These are phyloP conservation scores for Zygothrica quintamaculata DNA, from an alignment of 2,888 invertebrate species.

Conservation along the genomic window DNA sequence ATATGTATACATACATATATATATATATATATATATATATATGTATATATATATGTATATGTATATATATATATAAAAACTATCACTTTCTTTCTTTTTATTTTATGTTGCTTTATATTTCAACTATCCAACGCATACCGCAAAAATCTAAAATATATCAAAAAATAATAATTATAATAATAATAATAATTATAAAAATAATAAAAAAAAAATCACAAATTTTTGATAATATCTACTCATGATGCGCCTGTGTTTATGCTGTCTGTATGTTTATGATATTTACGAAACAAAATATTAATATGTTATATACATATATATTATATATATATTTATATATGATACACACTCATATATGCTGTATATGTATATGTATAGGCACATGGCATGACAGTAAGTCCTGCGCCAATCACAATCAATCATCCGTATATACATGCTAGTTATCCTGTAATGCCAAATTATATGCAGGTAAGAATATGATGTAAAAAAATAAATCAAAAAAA, in stretches of 20 bases:
- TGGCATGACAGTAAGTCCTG: slow-evolving; percentile 85
- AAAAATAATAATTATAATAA: slow-evolving; percentile 49
- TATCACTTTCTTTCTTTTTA: slow-evolving; percentile 77
- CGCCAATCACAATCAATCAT: slow-evolving; percentile 85
- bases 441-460: slow-evolving; percentile 85
- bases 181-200: slow-evolving; percentile 34
- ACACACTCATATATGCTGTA: slow-evolving; percentile 44
- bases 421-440: slow-evolving; percentile 85
- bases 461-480: slow-evolving; percentile 83
- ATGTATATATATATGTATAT: slow-evolving; percentile 42
- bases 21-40: slow-evolving; percentile 13
- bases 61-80: slow-evolving; percentile 58
- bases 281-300: slow-evolving; percentile 51
- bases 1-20: slow-evolving; percentile 25
- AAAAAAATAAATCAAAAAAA: slow-evolving; percentile 33
- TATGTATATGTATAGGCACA: slow-evolving; percentile 83
- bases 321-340: slow-evolving; percentile 26
- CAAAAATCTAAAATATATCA: slow-evolving; percentile 53
- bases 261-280: slow-evolving; percentile 60
- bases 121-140: slow-evolving; percentile 75
- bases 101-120: slow-evolving; percentile 78
- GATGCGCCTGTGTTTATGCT: slow-evolving; percentile 68
- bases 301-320: slow-evolving; percentile 46
- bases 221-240: slow-evolving; percentile 58
- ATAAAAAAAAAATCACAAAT: slow-evolving; percentile 39